phyloP scores from a whole-genome alignment of 2,797 vertebrate species.

The Passerculus sandwichensis region DNA sequence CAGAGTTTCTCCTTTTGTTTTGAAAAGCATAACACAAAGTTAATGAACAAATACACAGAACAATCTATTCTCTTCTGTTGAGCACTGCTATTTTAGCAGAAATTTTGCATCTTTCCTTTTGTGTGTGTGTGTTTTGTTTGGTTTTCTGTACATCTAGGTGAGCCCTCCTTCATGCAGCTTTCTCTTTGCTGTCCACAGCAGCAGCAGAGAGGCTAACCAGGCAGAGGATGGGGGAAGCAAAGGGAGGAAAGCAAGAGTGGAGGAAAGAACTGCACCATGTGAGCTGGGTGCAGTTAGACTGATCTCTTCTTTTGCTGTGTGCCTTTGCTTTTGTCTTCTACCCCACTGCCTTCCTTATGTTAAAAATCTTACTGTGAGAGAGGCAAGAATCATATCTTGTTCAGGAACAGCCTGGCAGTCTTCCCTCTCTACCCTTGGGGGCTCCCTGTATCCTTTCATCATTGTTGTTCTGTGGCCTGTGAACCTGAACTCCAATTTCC shows the following conservation, averaged over 20 bases:
- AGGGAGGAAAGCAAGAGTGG: not conserved
- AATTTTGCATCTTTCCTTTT: not conserved
- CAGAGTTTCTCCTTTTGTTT: not conserved
- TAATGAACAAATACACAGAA: not conserved
- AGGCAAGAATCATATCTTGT: not conserved
- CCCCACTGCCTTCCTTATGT: not conserved
- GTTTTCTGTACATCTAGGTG: not conserved
- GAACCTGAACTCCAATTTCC: constrained; percentile 63
- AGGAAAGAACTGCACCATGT: not conserved
- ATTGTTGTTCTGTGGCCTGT: not conserved
- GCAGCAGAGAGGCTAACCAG: not conserved
- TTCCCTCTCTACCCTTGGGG: not conserved
- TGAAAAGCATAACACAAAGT: not conserved
- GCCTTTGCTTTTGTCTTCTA: not conserved
- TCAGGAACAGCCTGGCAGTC: not conserved
- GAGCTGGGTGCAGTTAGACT: not conserved
- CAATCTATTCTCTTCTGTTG: not conserved
- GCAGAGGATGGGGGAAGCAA: rapidly evolving
- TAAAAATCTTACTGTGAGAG: not conserved
- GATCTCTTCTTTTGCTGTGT: not conserved
- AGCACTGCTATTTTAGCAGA: not conserved
- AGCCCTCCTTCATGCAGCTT: not conserved
- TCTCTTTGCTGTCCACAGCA: not conserved
- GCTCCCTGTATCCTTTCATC: not conserved
- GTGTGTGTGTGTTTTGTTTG: not conserved